Evolutionary conservation across 2,113 vertebrate genomes (phyloP).

Genomic region (Recurvirostra avosetta): DNA sequence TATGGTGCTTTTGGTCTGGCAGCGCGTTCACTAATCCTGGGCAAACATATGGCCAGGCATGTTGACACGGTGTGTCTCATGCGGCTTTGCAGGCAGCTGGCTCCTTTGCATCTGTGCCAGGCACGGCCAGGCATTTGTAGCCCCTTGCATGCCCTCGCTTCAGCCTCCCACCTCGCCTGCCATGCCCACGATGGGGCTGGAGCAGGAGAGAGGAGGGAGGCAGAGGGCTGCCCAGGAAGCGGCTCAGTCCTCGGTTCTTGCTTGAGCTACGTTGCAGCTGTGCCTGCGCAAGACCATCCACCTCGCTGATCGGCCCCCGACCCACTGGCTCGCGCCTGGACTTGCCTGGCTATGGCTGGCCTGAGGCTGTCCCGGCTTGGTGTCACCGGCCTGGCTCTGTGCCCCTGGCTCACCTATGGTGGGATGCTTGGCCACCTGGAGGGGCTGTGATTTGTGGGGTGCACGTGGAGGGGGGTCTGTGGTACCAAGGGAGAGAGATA

Average conservation of each 20-base stretch:
- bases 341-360: neutral
- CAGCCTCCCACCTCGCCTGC: neutral
- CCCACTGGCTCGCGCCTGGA: neutral
- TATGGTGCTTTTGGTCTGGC: neutral
- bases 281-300: neutral
- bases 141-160: fast-evolving
- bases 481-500: fast-evolving
- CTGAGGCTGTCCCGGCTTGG: fast-evolving
- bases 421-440: fast-evolving
- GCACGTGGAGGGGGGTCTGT: neutral
- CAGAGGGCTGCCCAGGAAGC: neutral
- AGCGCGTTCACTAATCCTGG: neutral
- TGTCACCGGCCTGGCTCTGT: neutral
- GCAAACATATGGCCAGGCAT: neutral
- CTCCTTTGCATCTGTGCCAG: neutral
- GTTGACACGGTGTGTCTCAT: neutral
- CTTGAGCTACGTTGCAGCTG: fast-evolving
- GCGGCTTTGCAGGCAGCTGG: neutral
- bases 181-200: neutral
- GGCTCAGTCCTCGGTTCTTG: neutral
- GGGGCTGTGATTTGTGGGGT: neutral
- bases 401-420: fast-evolving
- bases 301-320: neutral
- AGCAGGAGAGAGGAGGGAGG: neutral
- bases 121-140: neutral